Evolutionary conservation across 2,113 vertebrate genomes (phyloP), one percentile per base, ranked within the genome.

Genomic region (Stictonetta naevosa): DNA sequence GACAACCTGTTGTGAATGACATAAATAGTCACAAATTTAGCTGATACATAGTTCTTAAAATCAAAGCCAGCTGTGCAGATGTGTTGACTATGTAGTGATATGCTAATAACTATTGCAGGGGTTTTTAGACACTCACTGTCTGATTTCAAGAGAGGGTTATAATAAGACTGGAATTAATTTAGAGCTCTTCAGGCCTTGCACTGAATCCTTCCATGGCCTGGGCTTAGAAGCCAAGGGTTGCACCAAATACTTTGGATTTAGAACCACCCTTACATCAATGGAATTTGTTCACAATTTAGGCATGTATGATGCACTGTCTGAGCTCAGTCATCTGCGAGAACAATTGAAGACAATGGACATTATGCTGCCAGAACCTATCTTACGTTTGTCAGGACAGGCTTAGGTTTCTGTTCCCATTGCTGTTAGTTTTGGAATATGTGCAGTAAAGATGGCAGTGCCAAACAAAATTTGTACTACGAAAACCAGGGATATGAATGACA

Each of bases 301-400:
- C 91, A 66, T 92, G 95, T 96, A 69, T 97, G 96, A 97, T 98
- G 96, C 93, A 96, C 92, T 95, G 96, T 97, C 97, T 98, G 96
- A 97, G 91, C 86, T 97, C 89, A 52, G 20, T 73, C 92, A 95
- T 96, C 97, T 95, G 90, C 96, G 96, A 96, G 93, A 97, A 92
- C 17, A n/a, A 87, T 91, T 55, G 33, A 83, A 81, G 91, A 76
- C 74, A 92, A 92, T 83, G 20, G 93, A 36, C 53, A 22, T 82
- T 60, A 67, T 74, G 21, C 36, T 85, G 91, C 91, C 92, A 95
- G 79, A 58, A 95, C 90, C 40, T 8, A 23, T 64, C 73, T 93
- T 48, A 42, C 40, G 74, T 91, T 95, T 94, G 88, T 91, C 80
- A 94, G 88, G 90, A 90, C 93, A 95, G 95, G 93, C 95, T 98